These are phyloP conservation scores for Cephalopterus ornatus DNA, from an alignment of 2,113 vertebrate genomes.

Conservation along the genomic window DNA sequence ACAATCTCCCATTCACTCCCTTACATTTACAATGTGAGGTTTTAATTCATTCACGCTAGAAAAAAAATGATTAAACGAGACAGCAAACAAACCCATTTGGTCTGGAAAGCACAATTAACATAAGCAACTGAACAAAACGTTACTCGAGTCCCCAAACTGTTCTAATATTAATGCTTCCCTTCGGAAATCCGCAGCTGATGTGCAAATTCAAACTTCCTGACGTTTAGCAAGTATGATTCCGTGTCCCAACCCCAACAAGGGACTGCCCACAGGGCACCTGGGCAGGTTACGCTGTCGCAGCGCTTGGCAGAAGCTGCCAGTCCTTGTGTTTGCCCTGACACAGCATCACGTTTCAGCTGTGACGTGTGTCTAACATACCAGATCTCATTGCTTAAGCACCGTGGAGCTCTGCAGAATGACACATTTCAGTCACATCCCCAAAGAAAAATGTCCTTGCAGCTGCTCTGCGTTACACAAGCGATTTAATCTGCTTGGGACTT, in stretches of 20 bases:
- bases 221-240: not conserved
- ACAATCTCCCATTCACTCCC: not conserved
- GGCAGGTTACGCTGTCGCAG: not conserved
- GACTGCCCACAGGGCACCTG: not conserved
- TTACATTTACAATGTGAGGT: not conserved
- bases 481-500: slow-evolving; percentile 41
- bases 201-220: not conserved
- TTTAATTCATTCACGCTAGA: not conserved
- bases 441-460: slow-evolving; percentile 42
- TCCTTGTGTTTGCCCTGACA: not conserved
- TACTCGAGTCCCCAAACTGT: not conserved
- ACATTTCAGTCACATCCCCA: not conserved
- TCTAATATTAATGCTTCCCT: not conserved
- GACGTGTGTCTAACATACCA: accelerated
- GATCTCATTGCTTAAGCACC: not conserved
- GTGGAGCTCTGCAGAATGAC: not conserved
- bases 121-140: not conserved
- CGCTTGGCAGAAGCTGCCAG: not conserved
- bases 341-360: not conserved
- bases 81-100: not conserved
- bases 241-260: not conserved
- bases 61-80: not conserved
- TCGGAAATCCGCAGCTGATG: not conserved
- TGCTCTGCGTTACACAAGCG: slow-evolving; percentile 16
- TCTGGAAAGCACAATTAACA: not conserved